Percentiles rank a stretch among this genome's conserved stretches.
Evolutionary conservation across 2,113 vertebrate species (phyloP).

Genomic region (Pteropus alecto): DNA sequence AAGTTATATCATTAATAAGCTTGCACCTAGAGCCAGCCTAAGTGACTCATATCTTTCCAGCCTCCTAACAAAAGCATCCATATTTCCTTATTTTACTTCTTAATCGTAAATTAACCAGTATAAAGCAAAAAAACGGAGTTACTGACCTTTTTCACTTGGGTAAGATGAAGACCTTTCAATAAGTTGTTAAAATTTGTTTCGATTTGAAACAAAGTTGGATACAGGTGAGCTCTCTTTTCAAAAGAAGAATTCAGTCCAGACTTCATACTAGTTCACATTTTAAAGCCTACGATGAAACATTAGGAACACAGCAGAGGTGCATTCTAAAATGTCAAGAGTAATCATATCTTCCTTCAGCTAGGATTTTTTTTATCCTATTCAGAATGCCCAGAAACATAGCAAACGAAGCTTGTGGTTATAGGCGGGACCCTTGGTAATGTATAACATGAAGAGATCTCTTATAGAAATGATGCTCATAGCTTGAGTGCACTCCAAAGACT

Average conservation of each 20-base stretch:
- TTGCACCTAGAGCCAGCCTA: neutral
- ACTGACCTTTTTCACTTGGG: neutral
- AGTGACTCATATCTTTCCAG: neutral
- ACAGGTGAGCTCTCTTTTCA: neutral
- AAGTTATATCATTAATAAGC: neutral
- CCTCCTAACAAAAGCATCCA: neutral
- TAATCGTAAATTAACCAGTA: neutral
- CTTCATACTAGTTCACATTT: neutral
- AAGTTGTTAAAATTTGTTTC: neutral
- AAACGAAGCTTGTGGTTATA: neutral
- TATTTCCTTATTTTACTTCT: neutral
- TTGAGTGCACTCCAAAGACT: neutral
- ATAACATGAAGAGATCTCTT: neutral
- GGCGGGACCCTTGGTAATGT: neutral
- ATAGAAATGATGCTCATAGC: neutral
- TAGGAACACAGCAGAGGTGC: neutral
- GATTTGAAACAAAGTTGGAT: neutral
- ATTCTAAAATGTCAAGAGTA: constrained; percentile 54
- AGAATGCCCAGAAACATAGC: neutral
- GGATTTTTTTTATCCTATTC: neutral
- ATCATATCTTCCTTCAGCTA: neutral
- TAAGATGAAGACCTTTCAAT: neutral
- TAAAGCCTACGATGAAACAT: neutral
- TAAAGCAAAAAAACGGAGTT: constrained; percentile 2
- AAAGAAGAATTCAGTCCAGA: neutral